phyloP scores from a whole-genome alignment of 2,888 invertebrate genomes.

The Macrophya alboannulata region DNA sequence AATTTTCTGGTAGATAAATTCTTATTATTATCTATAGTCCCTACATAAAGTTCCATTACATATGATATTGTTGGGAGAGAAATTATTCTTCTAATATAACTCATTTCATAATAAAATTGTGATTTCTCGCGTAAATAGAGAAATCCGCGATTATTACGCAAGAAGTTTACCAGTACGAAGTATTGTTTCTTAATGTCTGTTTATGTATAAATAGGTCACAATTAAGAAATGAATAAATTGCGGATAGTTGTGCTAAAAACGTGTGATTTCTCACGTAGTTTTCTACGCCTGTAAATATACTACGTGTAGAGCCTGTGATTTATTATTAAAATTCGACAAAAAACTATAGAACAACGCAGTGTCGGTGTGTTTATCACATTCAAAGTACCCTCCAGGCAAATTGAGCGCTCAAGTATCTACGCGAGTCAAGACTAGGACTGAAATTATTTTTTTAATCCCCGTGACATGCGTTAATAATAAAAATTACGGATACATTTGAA shows the following conservation, averaged over 20 bases:
- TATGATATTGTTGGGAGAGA: not conserved
- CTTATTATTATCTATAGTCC: not conserved
- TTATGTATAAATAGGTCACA: not conserved
- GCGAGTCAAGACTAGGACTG: slow-evolving; percentile 2
- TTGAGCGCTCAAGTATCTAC: slow-evolving; percentile 16
- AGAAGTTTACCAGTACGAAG: not conserved
- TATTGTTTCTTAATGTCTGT: not conserved
- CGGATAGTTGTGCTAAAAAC: not conserved
- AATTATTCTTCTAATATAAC: not conserved
- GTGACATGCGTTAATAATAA: not conserved
- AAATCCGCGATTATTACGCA: not conserved
- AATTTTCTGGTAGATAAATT: not conserved
- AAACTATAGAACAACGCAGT: not conserved
- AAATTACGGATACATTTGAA: not conserved
- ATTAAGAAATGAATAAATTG: not conserved
- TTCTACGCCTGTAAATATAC: not conserved
- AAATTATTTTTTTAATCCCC: not conserved
- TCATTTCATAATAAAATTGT: not conserved
- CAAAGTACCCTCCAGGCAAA: slow-evolving; percentile 39
- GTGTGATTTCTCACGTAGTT: not conserved
- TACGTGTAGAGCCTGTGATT: not conserved
- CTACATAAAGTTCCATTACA: not conserved
- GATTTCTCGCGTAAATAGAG: not conserved
- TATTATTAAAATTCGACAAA: slow-evolving; percentile 21
- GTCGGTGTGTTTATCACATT: slow-evolving; percentile 15